phyloP scores from a whole-genome alignment of 2,113 vertebrate genomes.

The Triplophysa dalaica region DNA sequence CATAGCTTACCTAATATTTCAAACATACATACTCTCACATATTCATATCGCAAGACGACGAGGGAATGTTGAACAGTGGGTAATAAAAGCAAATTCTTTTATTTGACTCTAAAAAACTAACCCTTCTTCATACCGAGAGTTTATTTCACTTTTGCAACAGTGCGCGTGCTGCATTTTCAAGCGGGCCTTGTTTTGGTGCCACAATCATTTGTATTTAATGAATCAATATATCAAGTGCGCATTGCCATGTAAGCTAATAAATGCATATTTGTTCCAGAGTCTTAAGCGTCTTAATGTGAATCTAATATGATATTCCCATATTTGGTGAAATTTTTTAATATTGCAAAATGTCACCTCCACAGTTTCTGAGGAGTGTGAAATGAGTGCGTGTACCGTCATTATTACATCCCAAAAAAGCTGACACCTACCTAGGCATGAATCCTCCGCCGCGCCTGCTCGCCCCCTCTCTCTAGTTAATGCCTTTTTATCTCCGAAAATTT shows the following conservation, averaged over 20 bases:
- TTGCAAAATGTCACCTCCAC: conserved; percentile 36
- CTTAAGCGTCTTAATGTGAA: conserved; percentile 27
- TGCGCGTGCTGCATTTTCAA: not conserved
- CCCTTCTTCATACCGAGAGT: conserved; percentile 15
- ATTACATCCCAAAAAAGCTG: not conserved
- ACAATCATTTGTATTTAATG: conserved; percentile 33
- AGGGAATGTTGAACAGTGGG: conserved; percentile 11
- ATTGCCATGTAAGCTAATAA: conserved; percentile 31
- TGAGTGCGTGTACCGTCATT: conserved; percentile 3
- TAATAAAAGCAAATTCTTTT: conserved; percentile 22
- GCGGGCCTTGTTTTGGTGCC: conserved; percentile 1
- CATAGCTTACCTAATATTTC: conserved; percentile 9
- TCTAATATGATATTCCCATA: conserved; percentile 36
- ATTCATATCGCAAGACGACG: conserved; percentile 2
- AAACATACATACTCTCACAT: conserved; percentile 2
- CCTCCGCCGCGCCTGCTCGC: not conserved
- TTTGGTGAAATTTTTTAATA: conserved; percentile 45
- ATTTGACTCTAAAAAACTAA: conserved; percentile 15
- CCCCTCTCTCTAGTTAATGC: conserved; percentile 38
- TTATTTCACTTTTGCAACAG: conserved; percentile 19
- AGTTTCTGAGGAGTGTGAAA: conserved; percentile 13
- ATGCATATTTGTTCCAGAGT: conserved; percentile 39
- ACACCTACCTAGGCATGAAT: conserved; percentile 15
- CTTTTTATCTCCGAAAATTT: conserved; percentile 58
- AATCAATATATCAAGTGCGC: conserved; percentile 28